Evolutionary conservation across 2,113 vertebrate species (phyloP), one percentile per base, ranked within the genome.

Genomic region (Lathamus discolor): DNA sequence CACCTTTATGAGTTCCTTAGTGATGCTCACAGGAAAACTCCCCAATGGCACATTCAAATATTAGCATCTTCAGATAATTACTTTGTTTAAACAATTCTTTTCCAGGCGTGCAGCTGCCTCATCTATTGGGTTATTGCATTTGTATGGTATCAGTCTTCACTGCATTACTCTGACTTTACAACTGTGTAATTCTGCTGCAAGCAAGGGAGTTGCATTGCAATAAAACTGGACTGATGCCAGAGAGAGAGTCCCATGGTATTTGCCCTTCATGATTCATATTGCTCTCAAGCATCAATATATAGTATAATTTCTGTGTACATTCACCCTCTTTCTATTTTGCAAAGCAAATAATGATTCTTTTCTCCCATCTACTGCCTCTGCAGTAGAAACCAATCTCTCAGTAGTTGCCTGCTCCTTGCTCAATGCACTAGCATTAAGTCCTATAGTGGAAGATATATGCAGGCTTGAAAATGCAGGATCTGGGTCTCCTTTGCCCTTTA

Each of bases 91-190:
- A 92, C 12, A 39, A 31, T 49, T 90, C 82, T 79, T 91, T 88
- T 92, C 64, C 83, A 88, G 83, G 77, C 7, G 29, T 88, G 91
- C 74, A 92, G 89, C 85, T 84, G 49, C 69, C 92, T 95, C 92
- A 93, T 81, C 96, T 90, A 35, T 23, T 95, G 55, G 79, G 94
- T 91, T 97, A 94, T 94, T 95, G 55, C 82, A 87, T 97, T 94
- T 92, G 84, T 86, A 66, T 69, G 83, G 69, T 87, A 57, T 66
- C 69, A 80, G 83, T 77, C 94, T 80, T 93, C 84, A 93, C 73
- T 88, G 93, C 93, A 82, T 91, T 88, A 94, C 81, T 87, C 91
- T 86, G 35, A 6, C 89, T 96, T 95, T 94, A 88, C 49, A 91
- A 86, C 90, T 90, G 59, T 63, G 80, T 96, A 90, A 96, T 93